Evolutionary conservation across 1,140 invertebrate genomes (phyloP), one percentile per base, ranked within the genome.

Genomic region (Drosophila orena): DNA sequence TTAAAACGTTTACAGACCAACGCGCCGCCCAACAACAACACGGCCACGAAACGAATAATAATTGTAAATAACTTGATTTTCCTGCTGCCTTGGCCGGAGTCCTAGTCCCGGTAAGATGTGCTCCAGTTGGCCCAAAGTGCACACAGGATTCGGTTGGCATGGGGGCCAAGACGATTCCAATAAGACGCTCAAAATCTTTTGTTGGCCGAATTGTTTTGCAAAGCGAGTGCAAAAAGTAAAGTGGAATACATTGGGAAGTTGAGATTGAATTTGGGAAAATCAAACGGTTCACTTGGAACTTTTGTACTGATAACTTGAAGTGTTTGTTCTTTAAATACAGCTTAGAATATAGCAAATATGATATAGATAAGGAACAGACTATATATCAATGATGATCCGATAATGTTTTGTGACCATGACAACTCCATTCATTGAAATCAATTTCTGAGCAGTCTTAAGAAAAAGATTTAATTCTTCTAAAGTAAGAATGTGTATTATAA

Each of bases 41-140:
- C 59, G 59, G 68, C 50, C 50, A 56, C 42, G 34, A 46, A 64
- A 40, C 58, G 50, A 66, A 88, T 88, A 86, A 86, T 86, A 86
- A 86, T 86, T 86, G 83, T 79, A 81, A 86, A 88, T 86, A 88
- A 88, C 66, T 86, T 85, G 76, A 84, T 84, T 81, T 60, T 65
- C 56, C 58, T 57, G 58, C 20, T 58, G 42, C 53, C 38, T 57
- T 64, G 27, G 42, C 57, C 53, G 34, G 43, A 53, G 17, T 40
- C n/a, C 35, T n/a, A 56, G 17, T 37, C n/a, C 35, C 14, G 56
- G 57, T 34, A 62, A 74, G 54, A 62, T 71, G 54, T 65, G 69
- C 69, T 55, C 62, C 66, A 73, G 50, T 65, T 80, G 78, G 65
- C 75, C 59, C 58, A 42, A 56, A 74, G 49, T 62, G 65, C 77